Base-by-base conservation (phyloP, 1,140 invertebrate species). In the Diorhabda sublineata region DNA sequence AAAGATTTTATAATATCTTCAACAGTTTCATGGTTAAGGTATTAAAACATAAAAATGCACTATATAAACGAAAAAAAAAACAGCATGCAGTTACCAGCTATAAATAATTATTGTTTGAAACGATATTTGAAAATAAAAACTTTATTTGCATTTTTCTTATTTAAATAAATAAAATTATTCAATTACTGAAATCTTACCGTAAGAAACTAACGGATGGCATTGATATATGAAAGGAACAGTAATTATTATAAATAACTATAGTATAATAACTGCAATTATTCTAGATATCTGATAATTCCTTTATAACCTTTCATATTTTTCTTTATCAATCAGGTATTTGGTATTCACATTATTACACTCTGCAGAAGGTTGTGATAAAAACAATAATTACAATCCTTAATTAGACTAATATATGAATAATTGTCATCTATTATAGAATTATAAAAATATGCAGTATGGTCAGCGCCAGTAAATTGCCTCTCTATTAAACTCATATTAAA, bases 221-320 rank as follows among this genome's bases (percentile, higher is more conserved):
- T 64, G 63, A 64, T 64, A 64, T 64, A 64, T 64, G 63, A 64
- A 64, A 64, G 63, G 63, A 45, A 57, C 63, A 64, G 45, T 64
- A 56, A 64, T 64, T 64, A 64, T 64, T 56, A 56, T 64, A 64
- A 64, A 64, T 64, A 64, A 45, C 5, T 47, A 26, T 45, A 47
- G 45, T 45, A 64, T 52, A 56, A 64, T 45, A 56, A 47, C 42
- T 64, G 45, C 45, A 64, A 64, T 64, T 64, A 64, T 64, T 57
- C 63, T 64, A 64, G 63, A 64, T 56, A 11, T 64, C 45, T 64
- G 63, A 64, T 64, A 43, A 56, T 64, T 64, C 56, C 45, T 47
- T 52, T 4, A 52, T 52, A 64, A 45, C 63, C 63, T 64, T 64
- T 64, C 45, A 41, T 64, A 64, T 64, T 64, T 56, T n/a, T 57